Conservation (phyloP, 2,113 vertebrate genomes). For the Rostratula benghalensis region DNA sequence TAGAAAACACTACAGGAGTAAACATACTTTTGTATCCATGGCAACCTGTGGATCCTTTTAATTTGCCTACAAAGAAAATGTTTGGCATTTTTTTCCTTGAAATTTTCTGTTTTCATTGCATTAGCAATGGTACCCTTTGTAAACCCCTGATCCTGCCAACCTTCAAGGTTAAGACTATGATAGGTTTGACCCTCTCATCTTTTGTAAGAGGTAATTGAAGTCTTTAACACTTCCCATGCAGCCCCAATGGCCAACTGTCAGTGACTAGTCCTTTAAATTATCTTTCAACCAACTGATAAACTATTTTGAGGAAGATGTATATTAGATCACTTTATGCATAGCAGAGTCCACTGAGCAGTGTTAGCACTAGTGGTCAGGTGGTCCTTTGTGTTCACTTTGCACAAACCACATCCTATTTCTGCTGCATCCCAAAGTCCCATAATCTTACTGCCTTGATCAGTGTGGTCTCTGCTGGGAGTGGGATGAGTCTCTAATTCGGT, state of each 20-base stretch:
- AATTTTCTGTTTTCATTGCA: slow-evolving; percentile 2
- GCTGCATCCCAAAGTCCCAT: background rate
- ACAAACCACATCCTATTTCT: background rate
- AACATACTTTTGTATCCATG: slow-evolving; percentile 45
- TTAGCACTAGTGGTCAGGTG: background rate
- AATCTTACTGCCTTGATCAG: background rate
- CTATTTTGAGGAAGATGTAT: background rate
- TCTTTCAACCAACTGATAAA: background rate
- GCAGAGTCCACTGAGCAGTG: background rate
- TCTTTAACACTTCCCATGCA: background rate
- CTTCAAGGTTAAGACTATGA: background rate
- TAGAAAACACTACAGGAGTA: slow-evolving; percentile 26
- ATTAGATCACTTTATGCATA: background rate
- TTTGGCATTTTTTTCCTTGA: background rate
- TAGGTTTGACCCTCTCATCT: background rate
- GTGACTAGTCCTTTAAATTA: background rate
- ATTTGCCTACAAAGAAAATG: slow-evolving; percentile 10
- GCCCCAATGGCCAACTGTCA: background rate
- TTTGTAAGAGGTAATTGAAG: background rate
- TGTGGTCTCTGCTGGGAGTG: background rate
- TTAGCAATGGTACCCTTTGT: background rate
- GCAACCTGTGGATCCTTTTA: slow-evolving; percentile 37
- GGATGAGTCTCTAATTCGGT: background rate
- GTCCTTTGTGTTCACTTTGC: background rate
- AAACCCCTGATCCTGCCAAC: background rate